Conservation (phyloP, 2,797 vertebrate genomes). For the Melanotaenia trifasciata region DNA sequence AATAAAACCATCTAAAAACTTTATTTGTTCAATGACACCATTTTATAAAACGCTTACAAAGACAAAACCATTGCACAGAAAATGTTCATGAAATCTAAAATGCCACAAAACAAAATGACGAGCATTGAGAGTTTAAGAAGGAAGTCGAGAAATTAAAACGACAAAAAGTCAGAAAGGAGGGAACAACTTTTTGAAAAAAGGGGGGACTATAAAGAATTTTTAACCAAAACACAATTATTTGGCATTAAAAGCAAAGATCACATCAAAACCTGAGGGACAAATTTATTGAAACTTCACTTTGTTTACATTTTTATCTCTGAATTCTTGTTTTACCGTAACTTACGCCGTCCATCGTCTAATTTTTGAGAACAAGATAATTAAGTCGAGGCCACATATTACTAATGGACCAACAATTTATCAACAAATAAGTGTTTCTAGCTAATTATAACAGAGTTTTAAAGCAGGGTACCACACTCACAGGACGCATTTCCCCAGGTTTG, state of each 20-base stretch:
- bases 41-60: slow-evolving; percentile 71
- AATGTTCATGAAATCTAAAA: slow-evolving; percentile 22
- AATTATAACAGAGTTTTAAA: too few species aligned
- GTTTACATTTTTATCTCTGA: not conserved
- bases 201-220: not conserved
- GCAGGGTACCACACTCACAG: too few species aligned
- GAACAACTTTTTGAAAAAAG: slow-evolving; percentile 14
- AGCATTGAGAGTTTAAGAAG: not conserved
- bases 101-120: slow-evolving; percentile 12
- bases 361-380: not conserved
- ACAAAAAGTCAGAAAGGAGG: slow-evolving; percentile 24
- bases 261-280: not conserved
- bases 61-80: slow-evolving; percentile 28
- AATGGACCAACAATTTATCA: not conserved
- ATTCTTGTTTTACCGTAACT: not conserved
- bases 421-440: too few species aligned
- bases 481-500: too few species aligned
- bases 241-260: slow-evolving; percentile 39
- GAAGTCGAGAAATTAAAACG: not conserved
- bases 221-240: slow-evolving; percentile 55
- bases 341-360: not conserved
- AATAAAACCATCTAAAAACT: slow-evolving; percentile 13
- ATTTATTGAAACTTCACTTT: not conserved
- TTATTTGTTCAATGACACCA: slow-evolving; percentile 1
- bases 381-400: not conserved